A percentile compares a stretch with the other conserved stretches of the same genome.
Conservation (phyloP, 2,888 invertebrate genomes). For the Cosmia trapezina region DNA sequence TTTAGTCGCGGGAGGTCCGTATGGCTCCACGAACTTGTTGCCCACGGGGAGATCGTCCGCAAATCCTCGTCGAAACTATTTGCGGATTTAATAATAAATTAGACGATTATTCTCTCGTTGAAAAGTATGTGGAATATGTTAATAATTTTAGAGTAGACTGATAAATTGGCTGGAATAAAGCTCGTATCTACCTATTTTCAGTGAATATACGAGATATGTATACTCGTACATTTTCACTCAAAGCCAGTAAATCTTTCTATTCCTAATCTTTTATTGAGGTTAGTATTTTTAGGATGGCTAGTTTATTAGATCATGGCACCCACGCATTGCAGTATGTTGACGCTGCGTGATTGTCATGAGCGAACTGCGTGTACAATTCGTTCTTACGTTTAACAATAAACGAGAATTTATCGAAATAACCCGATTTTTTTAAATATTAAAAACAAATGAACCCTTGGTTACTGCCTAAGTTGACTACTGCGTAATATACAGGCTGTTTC, state of each 20-base stretch:
- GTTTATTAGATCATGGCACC: conserved; percentile 4
- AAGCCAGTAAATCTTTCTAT: neutral
- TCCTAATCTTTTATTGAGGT: conserved; percentile 16
- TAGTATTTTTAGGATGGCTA: conserved; percentile 7
- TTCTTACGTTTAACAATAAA: neutral
- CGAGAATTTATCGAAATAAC: neutral
- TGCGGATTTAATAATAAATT: conserved; percentile 50
- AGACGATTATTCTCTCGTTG: conserved; percentile 23
- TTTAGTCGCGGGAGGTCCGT: conserved; percentile 94
- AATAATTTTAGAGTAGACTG: neutral
- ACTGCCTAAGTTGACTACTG: too few relatives aligned
- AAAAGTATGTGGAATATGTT: conserved; percentile 13
- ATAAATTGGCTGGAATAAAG: neutral
- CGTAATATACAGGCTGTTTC: too few relatives aligned
- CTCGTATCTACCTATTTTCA: neutral
- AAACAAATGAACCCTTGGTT: too few relatives aligned
- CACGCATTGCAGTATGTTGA: conserved; percentile 11
- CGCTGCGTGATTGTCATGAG: conserved; percentile 25
- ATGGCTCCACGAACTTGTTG: conserved; percentile 94
- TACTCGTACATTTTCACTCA: neutral
- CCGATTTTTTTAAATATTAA: too few relatives aligned
- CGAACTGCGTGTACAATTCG: conserved; percentile 9
- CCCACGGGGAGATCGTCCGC: conserved; percentile 93
- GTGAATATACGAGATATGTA: neutral
- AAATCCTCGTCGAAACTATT: conserved; percentile 92